These are phyloP conservation scores for Bombus vancouverensis DNA, from an alignment of 1,140 invertebrate genomes.

Conservation along the genomic window DNA sequence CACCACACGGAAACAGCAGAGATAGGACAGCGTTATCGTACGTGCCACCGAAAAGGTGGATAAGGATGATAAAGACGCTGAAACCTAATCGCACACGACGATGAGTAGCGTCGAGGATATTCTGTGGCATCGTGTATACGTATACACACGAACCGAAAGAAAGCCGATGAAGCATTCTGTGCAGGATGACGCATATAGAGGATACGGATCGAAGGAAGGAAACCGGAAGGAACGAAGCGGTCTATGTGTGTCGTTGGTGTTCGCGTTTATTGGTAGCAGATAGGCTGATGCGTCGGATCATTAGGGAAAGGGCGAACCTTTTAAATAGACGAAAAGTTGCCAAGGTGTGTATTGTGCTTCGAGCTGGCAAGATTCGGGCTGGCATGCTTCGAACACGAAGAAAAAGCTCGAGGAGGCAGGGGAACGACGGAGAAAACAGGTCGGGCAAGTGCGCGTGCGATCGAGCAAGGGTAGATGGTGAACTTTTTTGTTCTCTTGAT, in stretches of 20 bases:
- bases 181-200: not conserved
- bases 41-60: constrained; percentile 38
- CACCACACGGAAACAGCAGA: constrained; percentile 26
- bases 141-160: not conserved
- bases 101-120: not conserved
- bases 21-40: constrained; percentile 46
- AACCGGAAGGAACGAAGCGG: constrained; percentile 28
- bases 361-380: not conserved
- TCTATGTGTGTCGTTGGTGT: constrained; percentile 31
- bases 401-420: not conserved
- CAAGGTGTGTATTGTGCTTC: not conserved
- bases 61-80: constrained; percentile 48
- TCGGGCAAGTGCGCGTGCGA: not conserved
- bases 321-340: constrained; percentile 45
- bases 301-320: constrained; percentile 37
- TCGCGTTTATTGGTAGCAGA: constrained; percentile 61
- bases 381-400: too few species aligned
- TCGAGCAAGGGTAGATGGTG: not conserved
- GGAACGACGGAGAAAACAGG: not conserved
- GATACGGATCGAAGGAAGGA: not conserved
- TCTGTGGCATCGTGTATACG: constrained; percentile 13
- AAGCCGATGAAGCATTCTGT: not conserved
- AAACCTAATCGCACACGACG: constrained; percentile 25
- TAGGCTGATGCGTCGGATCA: constrained; percentile 64
- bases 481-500: constrained; percentile 61